phyloP scores from a whole-genome alignment of 1,140 invertebrate species.

The Nebria ingens region DNA sequence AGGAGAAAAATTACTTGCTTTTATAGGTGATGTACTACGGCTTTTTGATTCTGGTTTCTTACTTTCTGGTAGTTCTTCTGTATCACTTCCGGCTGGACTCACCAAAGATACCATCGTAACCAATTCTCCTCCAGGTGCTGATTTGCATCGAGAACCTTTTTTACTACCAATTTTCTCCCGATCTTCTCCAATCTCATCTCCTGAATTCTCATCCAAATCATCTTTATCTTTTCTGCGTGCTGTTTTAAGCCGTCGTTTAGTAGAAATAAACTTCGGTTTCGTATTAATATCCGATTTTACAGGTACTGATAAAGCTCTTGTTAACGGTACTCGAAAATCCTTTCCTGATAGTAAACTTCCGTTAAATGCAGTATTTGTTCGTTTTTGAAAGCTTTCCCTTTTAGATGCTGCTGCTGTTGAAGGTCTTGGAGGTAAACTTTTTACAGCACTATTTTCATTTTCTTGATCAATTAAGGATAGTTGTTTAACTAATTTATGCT shows the following conservation, averaged over 20 bases:
- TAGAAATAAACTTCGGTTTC: constrained; percentile 28
- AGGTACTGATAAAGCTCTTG: constrained; percentile 27
- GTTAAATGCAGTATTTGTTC: constrained; percentile 29
- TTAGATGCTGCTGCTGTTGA: constrained; percentile 17
- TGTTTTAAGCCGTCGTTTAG: constrained; percentile 25
- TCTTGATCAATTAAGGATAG: background rate
- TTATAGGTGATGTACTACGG: constrained; percentile 34
- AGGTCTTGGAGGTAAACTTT: background rate
- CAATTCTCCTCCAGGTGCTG: constrained; percentile 31
- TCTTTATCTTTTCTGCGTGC: constrained; percentile 5
- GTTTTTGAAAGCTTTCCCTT: constrained; percentile 28
- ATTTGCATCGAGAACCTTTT: constrained; percentile 12
- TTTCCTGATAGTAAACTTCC: constrained; percentile 13
- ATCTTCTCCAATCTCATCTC: constrained; percentile 16
- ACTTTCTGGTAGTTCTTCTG: constrained; percentile 34
- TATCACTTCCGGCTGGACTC: constrained; percentile 42
- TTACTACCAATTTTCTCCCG: background rate
- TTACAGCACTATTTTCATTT: background rate
- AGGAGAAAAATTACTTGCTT: too few species aligned
- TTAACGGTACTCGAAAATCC: constrained; percentile 22
- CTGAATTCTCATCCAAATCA: constrained; percentile 17
- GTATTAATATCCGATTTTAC: constrained; percentile 18
- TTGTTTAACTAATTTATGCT: background rate
- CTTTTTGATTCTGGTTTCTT: constrained; percentile 33
- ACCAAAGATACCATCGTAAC: constrained; percentile 46